phyloP scores from a whole-genome alignment of 2,888 invertebrate genomes.

The Bembecia ichneumoniformis region DNA sequence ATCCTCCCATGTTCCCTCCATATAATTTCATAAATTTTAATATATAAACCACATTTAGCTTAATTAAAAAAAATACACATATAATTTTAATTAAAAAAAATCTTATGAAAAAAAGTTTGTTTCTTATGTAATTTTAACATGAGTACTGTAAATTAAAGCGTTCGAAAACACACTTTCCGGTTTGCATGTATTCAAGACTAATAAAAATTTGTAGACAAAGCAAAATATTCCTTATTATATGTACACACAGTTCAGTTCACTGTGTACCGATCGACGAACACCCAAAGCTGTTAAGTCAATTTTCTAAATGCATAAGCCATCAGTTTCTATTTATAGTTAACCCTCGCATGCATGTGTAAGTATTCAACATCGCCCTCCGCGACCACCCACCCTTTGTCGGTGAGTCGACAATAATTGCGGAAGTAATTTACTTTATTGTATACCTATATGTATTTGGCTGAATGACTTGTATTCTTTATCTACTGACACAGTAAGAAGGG shows the following conservation, averaged over 20 bases:
- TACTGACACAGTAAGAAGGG: slow-evolving; percentile 12
- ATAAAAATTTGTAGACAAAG: too few relatives aligned
- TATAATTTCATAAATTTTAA: too few relatives aligned
- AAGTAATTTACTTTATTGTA: slow-evolving; percentile 12
- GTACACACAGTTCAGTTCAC: neutral
- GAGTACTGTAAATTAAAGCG: too few relatives aligned
- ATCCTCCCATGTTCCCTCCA: too few relatives aligned
- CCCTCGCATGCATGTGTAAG: neutral
- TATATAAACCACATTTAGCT: too few relatives aligned
- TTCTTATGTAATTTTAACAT: too few relatives aligned
- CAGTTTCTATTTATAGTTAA: slow-evolving; percentile 5
- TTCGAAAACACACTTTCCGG: too few relatives aligned
- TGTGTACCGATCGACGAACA: neutral
- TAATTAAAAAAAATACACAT: too few relatives aligned
- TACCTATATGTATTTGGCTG: slow-evolving; percentile 8
- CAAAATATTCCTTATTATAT: too few relatives aligned
- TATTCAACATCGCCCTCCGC: slow-evolving; percentile 5
- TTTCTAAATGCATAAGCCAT: slow-evolving; percentile 15
- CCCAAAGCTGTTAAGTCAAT: slow-evolving; percentile 16
- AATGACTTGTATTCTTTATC: neutral
- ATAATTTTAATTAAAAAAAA: too few relatives aligned
- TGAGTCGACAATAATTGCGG: slow-evolving; percentile 6
- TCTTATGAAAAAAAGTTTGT: too few relatives aligned
- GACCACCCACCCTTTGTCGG: slow-evolving; percentile 1
- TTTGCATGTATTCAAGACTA: too few relatives aligned